These are phyloP conservation scores for Aphis craccivora DNA, from an alignment of 1,140 invertebrate species.

Conservation along the genomic window DNA sequence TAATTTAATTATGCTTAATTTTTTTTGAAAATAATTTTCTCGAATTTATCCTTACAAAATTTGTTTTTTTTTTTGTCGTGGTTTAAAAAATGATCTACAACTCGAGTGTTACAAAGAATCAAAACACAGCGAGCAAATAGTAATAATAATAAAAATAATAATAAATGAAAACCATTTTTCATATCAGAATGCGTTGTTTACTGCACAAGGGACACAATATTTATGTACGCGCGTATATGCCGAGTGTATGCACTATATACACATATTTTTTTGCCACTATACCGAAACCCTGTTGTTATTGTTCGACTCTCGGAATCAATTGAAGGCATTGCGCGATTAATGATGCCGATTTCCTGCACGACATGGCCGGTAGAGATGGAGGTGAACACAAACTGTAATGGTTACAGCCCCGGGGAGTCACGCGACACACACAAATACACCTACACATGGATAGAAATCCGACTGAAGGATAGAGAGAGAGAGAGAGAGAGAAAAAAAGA, in stretches of 20 bases:
- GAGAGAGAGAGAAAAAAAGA: background rate
- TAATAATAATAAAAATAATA: background rate
- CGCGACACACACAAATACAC: background rate
- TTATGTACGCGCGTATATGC: background rate
- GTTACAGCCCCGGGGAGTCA: constrained; percentile 36
- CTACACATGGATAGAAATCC: background rate
- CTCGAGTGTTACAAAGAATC: background rate
- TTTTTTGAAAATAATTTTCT: background rate
- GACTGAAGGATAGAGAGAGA: background rate
- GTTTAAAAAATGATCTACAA: background rate
- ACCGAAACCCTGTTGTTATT: constrained; percentile 33
- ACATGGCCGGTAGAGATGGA: background rate
- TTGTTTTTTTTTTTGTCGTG: background rate
- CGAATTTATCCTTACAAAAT: background rate
- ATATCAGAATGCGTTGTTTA: background rate
- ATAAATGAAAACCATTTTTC: constrained; percentile 35
- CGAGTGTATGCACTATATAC: background rate
- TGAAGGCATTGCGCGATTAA: constrained; percentile 49
- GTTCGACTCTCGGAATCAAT: constrained; percentile 37
- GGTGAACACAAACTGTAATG: constrained; percentile 20
- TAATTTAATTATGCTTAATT: background rate
- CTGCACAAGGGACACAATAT: background rate
- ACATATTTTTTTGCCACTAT: background rate
- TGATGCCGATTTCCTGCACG: constrained; percentile 35
- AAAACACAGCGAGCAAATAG: background rate